A percentile compares a stretch with the other conserved stretches of the same genome.
These are phyloP conservation scores for Lepus oiostolus DNA, from an alignment of 2,797 vertebrate species.

Conservation along the genomic window DNA sequence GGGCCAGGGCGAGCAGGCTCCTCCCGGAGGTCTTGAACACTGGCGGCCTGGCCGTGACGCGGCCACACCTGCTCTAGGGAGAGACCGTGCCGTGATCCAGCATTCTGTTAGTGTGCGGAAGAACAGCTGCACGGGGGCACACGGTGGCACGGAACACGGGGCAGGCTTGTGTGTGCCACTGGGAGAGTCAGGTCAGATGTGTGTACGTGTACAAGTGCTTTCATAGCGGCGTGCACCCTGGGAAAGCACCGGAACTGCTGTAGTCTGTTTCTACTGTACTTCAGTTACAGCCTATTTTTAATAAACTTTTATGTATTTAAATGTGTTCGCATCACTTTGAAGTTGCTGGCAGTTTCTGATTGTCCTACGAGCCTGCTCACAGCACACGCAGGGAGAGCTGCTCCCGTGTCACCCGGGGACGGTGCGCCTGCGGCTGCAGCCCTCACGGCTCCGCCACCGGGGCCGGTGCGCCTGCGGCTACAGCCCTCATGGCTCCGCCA, in stretches of 20 bases:
- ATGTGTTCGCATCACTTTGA: constrained; percentile 65
- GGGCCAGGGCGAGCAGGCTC: constrained; percentile 86
- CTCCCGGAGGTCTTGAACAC: constrained; percentile 85
- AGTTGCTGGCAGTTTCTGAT: background rate
- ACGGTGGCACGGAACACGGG: no score
- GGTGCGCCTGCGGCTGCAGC: no score
- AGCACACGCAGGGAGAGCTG: background rate
- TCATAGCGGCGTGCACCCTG: constrained; percentile 86
- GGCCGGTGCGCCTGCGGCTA: no score
- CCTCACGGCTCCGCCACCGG: no score
- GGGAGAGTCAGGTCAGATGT: constrained; percentile 86
- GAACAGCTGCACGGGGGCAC: constrained; percentile 78
- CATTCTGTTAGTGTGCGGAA: constrained; percentile 83
- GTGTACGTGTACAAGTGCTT: constrained; percentile 88
- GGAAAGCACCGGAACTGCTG: constrained; percentile 90
- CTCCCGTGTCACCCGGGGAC: background rate
- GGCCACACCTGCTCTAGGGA: constrained; percentile 70
- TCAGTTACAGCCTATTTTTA: constrained; percentile 92
- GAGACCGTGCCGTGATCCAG: constrained; percentile 82
- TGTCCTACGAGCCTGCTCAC: background rate
- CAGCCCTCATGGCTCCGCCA: background rate
- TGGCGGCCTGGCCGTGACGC: constrained; percentile 83
- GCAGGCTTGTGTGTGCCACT: no score
- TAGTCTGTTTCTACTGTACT: constrained; percentile 92
- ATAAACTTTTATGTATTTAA: constrained; percentile 93